Evolutionary conservation across 2,888 invertebrate species (phyloP).

Genomic region (Heliconius charithonia): DNA sequence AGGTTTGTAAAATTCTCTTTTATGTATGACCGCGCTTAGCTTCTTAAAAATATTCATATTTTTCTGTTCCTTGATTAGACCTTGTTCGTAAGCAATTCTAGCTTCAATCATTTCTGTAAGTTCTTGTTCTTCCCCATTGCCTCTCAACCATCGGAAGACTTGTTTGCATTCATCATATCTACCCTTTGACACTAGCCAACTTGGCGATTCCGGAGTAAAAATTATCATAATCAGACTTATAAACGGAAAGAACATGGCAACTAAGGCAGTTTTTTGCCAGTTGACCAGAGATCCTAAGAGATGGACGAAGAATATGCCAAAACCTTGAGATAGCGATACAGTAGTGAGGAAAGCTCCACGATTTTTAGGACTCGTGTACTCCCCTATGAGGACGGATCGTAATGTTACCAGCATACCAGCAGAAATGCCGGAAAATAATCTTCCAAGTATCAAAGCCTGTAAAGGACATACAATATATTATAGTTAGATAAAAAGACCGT

Average conservation of each 20-base stretch:
- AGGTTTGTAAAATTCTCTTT: conserved; percentile 82
- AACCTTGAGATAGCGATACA: conserved; percentile 82
- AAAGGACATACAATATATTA: conserved; percentile 42
- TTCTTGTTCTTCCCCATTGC: conserved; percentile 72
- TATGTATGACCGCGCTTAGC: conserved; percentile 54
- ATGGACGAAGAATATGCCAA: conserved; percentile 85
- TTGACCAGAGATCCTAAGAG: conserved; percentile 82
- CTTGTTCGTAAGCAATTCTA: conserved; percentile 53
- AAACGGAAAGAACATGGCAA: conserved; percentile 72
- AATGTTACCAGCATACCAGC: conserved; percentile 79
- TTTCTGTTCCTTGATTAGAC: conserved; percentile 49
- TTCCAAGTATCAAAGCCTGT: conserved; percentile 60
- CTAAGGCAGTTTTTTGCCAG: conserved; percentile 82
- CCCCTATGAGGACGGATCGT: conserved; percentile 80
- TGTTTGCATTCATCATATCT: conserved; percentile 79
- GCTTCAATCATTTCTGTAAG: conserved; percentile 65
- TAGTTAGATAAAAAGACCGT: not conserved
- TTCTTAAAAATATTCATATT: conserved; percentile 41
- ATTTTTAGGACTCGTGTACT: conserved; percentile 83
- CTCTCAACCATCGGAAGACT: conserved; percentile 84
- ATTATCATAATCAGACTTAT: conserved; percentile 70
- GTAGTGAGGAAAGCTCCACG: conserved; percentile 85
- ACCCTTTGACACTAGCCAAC: conserved; percentile 84
- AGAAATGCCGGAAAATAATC: conserved; percentile 70
- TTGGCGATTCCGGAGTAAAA: conserved; percentile 85